Evolutionary conservation across 1,140 invertebrate genomes (phyloP).

Genomic region (Hypothenemus hampei): DNA sequence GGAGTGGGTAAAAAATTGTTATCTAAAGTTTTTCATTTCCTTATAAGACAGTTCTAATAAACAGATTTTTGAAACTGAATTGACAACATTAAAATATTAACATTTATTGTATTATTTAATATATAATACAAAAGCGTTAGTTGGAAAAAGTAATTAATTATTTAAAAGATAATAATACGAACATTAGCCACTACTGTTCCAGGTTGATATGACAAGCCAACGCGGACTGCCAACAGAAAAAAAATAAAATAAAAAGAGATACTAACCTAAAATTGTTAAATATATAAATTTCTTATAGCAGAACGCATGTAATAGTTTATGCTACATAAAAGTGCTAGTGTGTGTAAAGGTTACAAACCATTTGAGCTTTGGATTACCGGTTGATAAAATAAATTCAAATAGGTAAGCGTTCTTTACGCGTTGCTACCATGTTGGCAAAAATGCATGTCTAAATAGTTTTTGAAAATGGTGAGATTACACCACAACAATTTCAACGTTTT

Average conservation of each 20-base stretch:
- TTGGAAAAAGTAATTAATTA: too few relatives aligned
- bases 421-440: slow-evolving; percentile 18
- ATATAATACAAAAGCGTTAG: too few relatives aligned
- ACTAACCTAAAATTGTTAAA: neutral
- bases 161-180: too few relatives aligned
- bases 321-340: neutral
- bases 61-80: too few relatives aligned
- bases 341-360: neutral
- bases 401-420: slow-evolving; percentile 1
- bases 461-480: slow-evolving; percentile 12
- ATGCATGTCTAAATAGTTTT: slow-evolving; percentile 5
- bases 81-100: too few relatives aligned
- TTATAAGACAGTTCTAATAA: too few relatives aligned
- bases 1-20: neutral
- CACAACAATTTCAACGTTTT: slow-evolving; percentile 5
- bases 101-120: too few relatives aligned
- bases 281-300: neutral
- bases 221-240: too few relatives aligned
- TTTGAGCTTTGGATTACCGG: neutral
- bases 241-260: neutral
- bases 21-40: too few relatives aligned
- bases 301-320: neutral
- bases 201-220: too few relatives aligned
- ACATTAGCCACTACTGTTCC: too few relatives aligned
- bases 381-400: too few relatives aligned